Evolutionary conservation across 2,888 invertebrate species (phyloP), one percentile per base, ranked within the genome.

Genomic region (Cyclophora albipunctata): DNA sequence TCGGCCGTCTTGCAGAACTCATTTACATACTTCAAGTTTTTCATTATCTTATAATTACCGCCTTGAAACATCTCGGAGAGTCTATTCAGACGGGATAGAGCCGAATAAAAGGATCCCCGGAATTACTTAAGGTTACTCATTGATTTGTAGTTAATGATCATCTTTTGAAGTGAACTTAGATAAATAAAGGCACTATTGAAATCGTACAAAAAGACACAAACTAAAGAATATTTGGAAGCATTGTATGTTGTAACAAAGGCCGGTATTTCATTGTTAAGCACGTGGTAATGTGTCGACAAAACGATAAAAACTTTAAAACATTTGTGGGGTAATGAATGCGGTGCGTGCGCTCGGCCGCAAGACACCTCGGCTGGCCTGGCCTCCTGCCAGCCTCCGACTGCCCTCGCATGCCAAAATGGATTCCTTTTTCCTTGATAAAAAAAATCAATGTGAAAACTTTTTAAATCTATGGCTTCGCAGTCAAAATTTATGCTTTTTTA

Each of bases 1-100:
- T 47, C 54, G 59, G 61, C 61, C 20, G 20, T 20, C 20, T 20
- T 59, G 63, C 52, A 53, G 50, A 67, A 72, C 68, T 73, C 70
- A 81, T 82, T 80, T 80, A 71, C 81, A 81, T 82, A 73, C 68
- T 72, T 66, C 66, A 73, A 71, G 68, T 73, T 76, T 73, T 75
- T 78, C 77, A 80, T 81, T 80, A 76, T 75, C 75, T 80, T 80
- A 77, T 79, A 81, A 79, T 80, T 79, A 77, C 72, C 61, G 65
- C 54, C 41, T 66, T 67, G 67, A 62, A 65, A 71, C 66, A 67
- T 71, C 71, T 66, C 58, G 54, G 64, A 50, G 60, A 62, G 54
- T 71, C 65, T 59, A 61, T 58, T 64, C 64, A 63, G 58, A 50
- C 46, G 40, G 42, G 52, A 53, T 50, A 46, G 48, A 34, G 55